phyloP scores from a whole-genome alignment of 2,888 invertebrate species.

The Eremobia ochroleuca region DNA sequence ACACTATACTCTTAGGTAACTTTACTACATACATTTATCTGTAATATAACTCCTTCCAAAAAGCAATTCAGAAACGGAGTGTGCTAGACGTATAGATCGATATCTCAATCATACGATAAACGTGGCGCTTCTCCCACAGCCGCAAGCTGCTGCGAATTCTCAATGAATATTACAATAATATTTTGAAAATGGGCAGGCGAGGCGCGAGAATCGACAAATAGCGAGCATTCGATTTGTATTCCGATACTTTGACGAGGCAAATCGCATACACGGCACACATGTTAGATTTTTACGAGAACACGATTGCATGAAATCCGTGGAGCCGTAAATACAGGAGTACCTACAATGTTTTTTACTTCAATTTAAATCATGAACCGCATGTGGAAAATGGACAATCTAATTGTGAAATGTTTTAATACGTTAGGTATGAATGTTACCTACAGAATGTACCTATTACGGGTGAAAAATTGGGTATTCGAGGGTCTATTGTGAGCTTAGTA shows the following conservation, averaged over 20 bases:
- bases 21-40: neutral
- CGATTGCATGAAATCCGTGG: slow-evolving; percentile 1
- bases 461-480: slow-evolving; percentile 17
- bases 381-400: slow-evolving; percentile 9
- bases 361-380: slow-evolving; percentile 1
- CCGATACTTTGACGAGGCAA: slow-evolving; percentile 34
- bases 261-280: slow-evolving; percentile 2
- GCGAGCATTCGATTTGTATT: slow-evolving; percentile 52
- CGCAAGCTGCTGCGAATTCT: slow-evolving; percentile 22
- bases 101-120: slow-evolving; percentile 49
- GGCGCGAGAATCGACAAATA: slow-evolving; percentile 21
- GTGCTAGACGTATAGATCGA: slow-evolving; percentile 45
- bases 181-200: slow-evolving; percentile 27
- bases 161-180: slow-evolving; percentile 37
- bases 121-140: slow-evolving; percentile 28
- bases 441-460: neutral
- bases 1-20: neutral
- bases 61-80: slow-evolving; percentile 17
- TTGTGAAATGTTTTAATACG: neutral
- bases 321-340: slow-evolving; percentile 24
- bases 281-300: slow-evolving; percentile 24
- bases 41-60: neutral
- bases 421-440: neutral
- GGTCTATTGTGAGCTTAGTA: slow-evolving; percentile 33
- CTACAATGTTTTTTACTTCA: slow-evolving; percentile 33